Conservation (phyloP, 1,140 invertebrate genomes). For the Neodiprion virginianus region DNA sequence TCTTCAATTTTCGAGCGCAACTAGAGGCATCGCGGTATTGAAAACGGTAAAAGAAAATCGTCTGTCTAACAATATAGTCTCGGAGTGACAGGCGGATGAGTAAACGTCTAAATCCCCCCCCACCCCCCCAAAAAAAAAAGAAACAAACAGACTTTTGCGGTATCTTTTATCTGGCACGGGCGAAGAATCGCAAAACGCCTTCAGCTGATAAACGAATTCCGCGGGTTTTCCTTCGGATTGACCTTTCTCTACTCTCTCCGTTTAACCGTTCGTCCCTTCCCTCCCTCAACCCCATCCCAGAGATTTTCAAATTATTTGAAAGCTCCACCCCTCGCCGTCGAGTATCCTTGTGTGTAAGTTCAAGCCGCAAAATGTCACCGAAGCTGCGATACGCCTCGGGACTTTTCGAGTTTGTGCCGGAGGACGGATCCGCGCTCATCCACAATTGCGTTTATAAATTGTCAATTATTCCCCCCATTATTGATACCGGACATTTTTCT, state of each 20-base stretch:
- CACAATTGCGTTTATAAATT: no score
- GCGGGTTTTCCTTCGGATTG: background rate
- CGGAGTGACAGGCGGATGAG: background rate
- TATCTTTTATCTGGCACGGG: constrained; percentile 2
- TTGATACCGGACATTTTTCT: no score
- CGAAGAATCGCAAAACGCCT: background rate
- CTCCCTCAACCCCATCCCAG: background rate
- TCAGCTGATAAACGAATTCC: background rate
- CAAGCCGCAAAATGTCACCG: no score
- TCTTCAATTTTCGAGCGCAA: no score
- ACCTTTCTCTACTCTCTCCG: no score
- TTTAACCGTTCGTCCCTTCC: no score
- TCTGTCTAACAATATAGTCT: background rate
- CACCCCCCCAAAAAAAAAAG: background rate
- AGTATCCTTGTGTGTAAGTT: no score
- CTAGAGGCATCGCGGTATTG: background rate
- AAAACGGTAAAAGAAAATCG: background rate
- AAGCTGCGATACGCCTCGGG: background rate
- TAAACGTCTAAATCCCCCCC: no score
- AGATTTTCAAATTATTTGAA: no score
- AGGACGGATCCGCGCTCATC: no score
- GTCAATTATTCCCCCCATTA: no score
- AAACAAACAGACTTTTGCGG: background rate
- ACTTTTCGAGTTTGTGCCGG: background rate
- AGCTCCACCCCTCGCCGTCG: no score